These are phyloP conservation scores for Pseudomyrmex concolor DNA, from an alignment of 1,140 invertebrate genomes.

Conservation along the genomic window DNA sequence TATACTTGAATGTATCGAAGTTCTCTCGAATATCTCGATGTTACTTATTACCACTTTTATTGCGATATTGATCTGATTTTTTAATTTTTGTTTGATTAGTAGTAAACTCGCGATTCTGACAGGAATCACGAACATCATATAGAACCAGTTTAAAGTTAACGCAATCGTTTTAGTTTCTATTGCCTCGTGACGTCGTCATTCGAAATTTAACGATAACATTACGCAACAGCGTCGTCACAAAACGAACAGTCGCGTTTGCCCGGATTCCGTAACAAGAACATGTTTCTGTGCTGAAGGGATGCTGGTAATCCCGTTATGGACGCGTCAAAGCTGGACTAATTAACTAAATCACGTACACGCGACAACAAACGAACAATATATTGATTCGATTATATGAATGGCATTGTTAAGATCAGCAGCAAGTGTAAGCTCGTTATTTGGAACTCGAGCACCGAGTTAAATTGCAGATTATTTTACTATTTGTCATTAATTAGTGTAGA, in stretches of 20 bases:
- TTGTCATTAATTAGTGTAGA: not conserved
- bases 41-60: no score
- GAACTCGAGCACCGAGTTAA: not conserved
- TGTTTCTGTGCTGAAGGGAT: slow-evolving; percentile 10
- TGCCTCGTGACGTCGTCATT: not conserved
- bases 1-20: no score
- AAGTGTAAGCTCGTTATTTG: slow-evolving; percentile 52
- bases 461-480: slow-evolving; percentile 8
- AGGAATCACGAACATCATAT: not conserved
- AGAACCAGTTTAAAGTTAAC: not conserved
- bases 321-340: slow-evolving; percentile 61
- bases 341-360: slow-evolving; percentile 60
- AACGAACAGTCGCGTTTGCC: slow-evolving; percentile 49
- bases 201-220: slow-evolving; percentile 40
- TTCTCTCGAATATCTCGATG: not conserved
- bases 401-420: slow-evolving; percentile 29
- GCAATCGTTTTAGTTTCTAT: not conserved
- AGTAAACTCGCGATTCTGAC: no score
- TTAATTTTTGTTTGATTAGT: no score
- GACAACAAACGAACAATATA: slow-evolving; percentile 51
- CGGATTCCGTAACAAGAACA: slow-evolving; percentile 35
- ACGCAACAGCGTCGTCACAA: slow-evolving; percentile 18
- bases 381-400: slow-evolving; percentile 48
- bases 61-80: no score
- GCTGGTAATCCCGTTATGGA: not conserved